Evolutionary conservation across 2,113 vertebrate genomes (phyloP), one percentile per base, ranked within the genome.

Genomic region (Alouatta palliata): DNA sequence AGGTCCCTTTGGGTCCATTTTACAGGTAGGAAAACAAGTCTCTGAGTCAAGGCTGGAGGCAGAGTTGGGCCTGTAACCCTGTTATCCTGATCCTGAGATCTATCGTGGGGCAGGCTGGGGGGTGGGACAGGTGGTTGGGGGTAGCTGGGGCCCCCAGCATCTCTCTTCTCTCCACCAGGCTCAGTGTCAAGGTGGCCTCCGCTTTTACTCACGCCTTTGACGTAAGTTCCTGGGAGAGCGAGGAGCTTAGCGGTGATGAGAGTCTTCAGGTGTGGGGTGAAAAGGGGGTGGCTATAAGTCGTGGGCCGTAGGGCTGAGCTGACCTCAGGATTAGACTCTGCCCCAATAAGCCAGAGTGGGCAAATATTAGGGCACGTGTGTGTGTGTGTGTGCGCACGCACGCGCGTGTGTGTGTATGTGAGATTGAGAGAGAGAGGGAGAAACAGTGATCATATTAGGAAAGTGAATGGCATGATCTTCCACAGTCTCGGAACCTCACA

Each of bases 161-260:
- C 30, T 84, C 84, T 94, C 94, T 94, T 93, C 0, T 97, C 77
- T 95, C 75, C 68, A 5, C 56, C 61, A 99, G 98, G 16, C 43
- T 98, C 87, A 90, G 3, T 4, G 37, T 97, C 91, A 97, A 96
- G 14, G 56, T 90, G 89, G 30, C 16, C 0, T 97, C 98, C 8
- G 35, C 21, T 1, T 43, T 61, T 1, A 25, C 97, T 0, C 20
- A 75, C 0, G 0, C 83, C 37, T n/a, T 94, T 37, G 75, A 93
- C 0, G 98, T 99, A 98, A 98, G 99, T 99, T 61, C 66, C 77
- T 37, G 95, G 85, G 79, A 49, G 30, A 19, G 49, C 19, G 56
- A 71, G 64, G 37, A 56, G 92, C 83, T 25, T 58, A 68, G n/a
- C 0, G 0, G 66, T 14, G 30, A 23, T 8, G n/a, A 70, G 64